Base-by-base conservation (phyloP, 1,140 invertebrate species). In the Papilio machaon region DNA sequence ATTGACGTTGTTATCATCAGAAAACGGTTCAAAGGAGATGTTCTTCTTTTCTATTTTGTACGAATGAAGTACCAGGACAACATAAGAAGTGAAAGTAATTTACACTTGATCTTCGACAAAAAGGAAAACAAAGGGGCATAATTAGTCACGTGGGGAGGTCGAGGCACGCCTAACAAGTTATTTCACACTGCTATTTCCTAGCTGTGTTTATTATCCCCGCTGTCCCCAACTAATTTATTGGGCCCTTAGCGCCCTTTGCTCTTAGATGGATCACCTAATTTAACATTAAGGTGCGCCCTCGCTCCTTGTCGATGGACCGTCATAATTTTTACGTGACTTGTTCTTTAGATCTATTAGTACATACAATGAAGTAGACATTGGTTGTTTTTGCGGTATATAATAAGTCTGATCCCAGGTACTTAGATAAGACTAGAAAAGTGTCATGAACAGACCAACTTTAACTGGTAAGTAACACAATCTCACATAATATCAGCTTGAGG, bases 181-280 rank as follows among this genome's bases (percentile, higher is more conserved):
- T 92, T 92, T 90, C 87, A 87, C 85, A 79, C 80, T 83, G 87
- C 86, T 86, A 89, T 90, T 91, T 85, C 87, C 85, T 84, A 81
- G 84, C 86, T 84, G 87, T 91, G 91, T 92, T 91, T 93, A 92
- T 93, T 92, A 92, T 90, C 90, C 89, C 86, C 58, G 83, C 83
- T 92, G 92, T 93, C 92, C 92, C 92, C 91, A 90, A 90, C 89
- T 93, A 92, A 93, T 92, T 93, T 93, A 93, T 92, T 87, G 87
- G 84, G 86, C 91, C 89, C 90, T 91, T 91, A 90, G 84, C 90
- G 87, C 90, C 92, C 91, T 91, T 89, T 90, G 87, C 81, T 83
- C 87, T 87, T 82, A 91, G 92, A 93, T 91, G 91, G 90, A 93
- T 93, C 88, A 86, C 91, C 92, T 92, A 92, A 94, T 94, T 94